Evolutionary conservation across 2,797 vertebrate species (phyloP), one percentile per base, ranked within the genome.

Genomic region (Nyctibius grandis): DNA sequence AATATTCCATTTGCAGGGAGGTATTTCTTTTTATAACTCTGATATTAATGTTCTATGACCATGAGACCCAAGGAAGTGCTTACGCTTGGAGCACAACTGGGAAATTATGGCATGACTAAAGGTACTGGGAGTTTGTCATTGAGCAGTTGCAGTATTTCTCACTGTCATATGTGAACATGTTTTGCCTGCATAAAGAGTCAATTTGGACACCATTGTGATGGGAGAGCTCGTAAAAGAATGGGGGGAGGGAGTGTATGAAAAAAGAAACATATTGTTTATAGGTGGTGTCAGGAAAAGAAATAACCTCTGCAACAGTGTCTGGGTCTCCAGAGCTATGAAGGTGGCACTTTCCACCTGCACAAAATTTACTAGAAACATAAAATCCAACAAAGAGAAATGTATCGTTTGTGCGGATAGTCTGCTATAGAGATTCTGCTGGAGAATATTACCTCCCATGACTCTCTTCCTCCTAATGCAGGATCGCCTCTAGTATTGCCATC

Each of bases 361-460:
- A 73, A 86, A 93, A 94, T 97, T 93, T 95, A 95, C 65, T 79
- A 88, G 48, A 64, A 86, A 36, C 94, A 91, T 96, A 95, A 96
- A 96, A 95, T 56, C 36, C 88, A 86, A 42, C n/a, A 44, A 84
- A 79, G 47, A 90, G 65, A 86, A 91, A 96, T 79, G 67, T 48
- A 63, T 93, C 47, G 44, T 84, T 84, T 76, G 68, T 84, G 81
- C 50, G 91, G 72, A 78, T 84, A 85, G 65, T 21, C 73, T 50
- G 50, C 51, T 56, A 1, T 4, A 44, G 85, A 83, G 48, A 54
- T 44, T 91, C 65, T 91, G 65, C 47, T 63, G 44, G 38, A 78
- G 65, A 73, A 34, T 73, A 38, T 85, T 34, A 22, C 65, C 36
- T 73, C 22, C 34, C n/a, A 12, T 18, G 38, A 21, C 51, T 60